Evolutionary conservation across 2,113 vertebrate species (phyloP), one percentile per base, ranked within the genome.

Genomic region (Brachypteracias leptosomus): DNA sequence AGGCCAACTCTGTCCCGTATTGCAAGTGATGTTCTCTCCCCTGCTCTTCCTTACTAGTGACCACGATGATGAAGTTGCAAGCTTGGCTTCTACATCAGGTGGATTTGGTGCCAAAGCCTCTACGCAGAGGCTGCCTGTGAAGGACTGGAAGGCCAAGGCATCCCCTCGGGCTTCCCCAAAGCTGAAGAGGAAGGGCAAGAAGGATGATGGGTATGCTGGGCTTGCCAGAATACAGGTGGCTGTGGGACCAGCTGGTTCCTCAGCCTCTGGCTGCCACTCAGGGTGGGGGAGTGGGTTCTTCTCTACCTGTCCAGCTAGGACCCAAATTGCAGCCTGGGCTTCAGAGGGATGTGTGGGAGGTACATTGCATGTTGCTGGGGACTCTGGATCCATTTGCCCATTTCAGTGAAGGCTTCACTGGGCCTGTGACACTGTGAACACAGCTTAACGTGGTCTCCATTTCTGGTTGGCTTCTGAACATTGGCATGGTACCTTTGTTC

Each of bases 41-140:
- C 46, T 80, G 29, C 71, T 96, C 33, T 90, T 73, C 46, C 85
- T 93, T 71, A 51, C 18, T 90, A 99, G 99, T 94, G 99, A 99
- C 96, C 99, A 99, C 4, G 99, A 99, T 59, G 99, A 99, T 66
- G 99, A 99, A 96, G 98, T 99, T 63, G 98, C 98, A 40, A 99
- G 98, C 90, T 98, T 99, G 87, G 99, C 98, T 33, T 98, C 99
- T 35, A 98, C 99, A 0, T 98, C 99, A 9, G 98, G 98, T 63
- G 98, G 98, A 86, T 99, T 98, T 92, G 98, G 98, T 82, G 93
- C 98, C 96, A 99, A 99, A 96, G 96, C 97, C 12, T 96, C 99
- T 10, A 97, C 98, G 17, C 98, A 99, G 95, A 98, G 99, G 92
- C 98, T 99, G 21, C 98, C 99, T 7, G 97, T 98, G n/a, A 99